Evolutionary conservation across 2,797 vertebrate genomes (phyloP).

Genomic region (Tapera naevia): DNA sequence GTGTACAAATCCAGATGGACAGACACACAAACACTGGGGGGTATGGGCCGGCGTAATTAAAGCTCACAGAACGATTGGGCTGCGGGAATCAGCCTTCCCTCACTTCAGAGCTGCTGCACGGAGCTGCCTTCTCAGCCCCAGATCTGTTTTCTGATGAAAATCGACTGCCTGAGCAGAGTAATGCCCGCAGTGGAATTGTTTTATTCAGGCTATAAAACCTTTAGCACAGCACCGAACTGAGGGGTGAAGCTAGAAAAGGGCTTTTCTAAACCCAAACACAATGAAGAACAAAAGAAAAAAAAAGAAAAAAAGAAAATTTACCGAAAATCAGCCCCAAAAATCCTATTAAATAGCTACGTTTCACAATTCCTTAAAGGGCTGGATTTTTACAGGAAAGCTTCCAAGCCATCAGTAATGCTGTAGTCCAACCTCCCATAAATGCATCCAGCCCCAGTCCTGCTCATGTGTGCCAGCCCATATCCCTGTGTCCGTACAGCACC

Average conservation of each 20-base stretch:
- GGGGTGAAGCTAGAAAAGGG: neutral
- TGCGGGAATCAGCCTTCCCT: neutral
- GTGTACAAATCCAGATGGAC: neutral
- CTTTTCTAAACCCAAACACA: neutral
- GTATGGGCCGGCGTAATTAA: fast-evolving
- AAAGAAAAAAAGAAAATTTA: neutral
- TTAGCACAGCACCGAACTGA: neutral
- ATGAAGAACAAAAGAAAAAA: neutral
- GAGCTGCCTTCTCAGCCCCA: neutral
- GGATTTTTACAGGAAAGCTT: neutral
- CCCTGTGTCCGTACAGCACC: fast-evolving
- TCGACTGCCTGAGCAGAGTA: neutral
- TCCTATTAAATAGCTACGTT: neutral
- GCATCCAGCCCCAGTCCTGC: neutral
- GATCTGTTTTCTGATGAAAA: neutral
- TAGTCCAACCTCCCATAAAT: fast-evolving
- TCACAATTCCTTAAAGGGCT: neutral
- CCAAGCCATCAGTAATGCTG: neutral
- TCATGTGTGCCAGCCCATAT: fast-evolving
- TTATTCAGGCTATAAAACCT: neutral
- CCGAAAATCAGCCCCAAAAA: neutral
- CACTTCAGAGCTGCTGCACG: fast-evolving
- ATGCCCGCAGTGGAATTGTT: neutral
- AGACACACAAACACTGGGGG: neutral
- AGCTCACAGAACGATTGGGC: fast-evolving